A percentile compares a stretch with the other conserved stretches of the same genome.
Conservation (phyloP, 2,797 vertebrate species). For the Crocodylus rhombifer region DNA sequence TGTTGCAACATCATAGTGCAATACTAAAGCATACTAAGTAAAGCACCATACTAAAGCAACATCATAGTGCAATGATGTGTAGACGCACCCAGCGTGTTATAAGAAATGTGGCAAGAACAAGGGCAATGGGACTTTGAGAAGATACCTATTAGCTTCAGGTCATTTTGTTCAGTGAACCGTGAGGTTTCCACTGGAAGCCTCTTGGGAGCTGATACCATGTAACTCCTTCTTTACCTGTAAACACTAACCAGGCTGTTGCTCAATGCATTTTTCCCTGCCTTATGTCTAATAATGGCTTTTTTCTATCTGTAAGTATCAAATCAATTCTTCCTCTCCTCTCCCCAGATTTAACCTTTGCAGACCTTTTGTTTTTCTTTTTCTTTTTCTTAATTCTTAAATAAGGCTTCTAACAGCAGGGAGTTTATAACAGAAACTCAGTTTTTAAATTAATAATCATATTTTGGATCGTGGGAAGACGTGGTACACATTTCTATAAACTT, state of each 20-base stretch:
- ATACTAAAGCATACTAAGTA: too few species aligned
- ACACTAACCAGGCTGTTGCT: not conserved
- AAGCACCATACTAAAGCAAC: too few species aligned
- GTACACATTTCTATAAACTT: not conserved
- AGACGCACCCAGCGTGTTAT: not conserved
- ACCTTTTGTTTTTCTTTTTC: fast-evolving
- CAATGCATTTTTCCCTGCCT: not conserved
- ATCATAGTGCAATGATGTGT: too few species aligned
- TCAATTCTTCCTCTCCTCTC: fast-evolving
- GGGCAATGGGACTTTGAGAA: not conserved
- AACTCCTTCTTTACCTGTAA: fast-evolving
- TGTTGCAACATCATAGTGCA: too few species aligned
- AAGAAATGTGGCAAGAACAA: not conserved
- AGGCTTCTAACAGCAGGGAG: fast-evolving
- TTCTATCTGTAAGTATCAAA: not conserved
- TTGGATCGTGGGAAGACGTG: not conserved
- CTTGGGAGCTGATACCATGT: not conserved
- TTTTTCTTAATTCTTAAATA: not conserved
- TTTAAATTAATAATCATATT: not conserved
- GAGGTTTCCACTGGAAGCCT: not conserved
- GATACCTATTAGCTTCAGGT: not conserved
- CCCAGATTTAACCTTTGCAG: not conserved
- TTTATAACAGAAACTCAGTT: not conserved
- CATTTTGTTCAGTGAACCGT: fast-evolving
- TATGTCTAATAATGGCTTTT: not conserved